Base-by-base conservation (phyloP, 2,888 invertebrate genomes). In the Heliconius sara region DNA sequence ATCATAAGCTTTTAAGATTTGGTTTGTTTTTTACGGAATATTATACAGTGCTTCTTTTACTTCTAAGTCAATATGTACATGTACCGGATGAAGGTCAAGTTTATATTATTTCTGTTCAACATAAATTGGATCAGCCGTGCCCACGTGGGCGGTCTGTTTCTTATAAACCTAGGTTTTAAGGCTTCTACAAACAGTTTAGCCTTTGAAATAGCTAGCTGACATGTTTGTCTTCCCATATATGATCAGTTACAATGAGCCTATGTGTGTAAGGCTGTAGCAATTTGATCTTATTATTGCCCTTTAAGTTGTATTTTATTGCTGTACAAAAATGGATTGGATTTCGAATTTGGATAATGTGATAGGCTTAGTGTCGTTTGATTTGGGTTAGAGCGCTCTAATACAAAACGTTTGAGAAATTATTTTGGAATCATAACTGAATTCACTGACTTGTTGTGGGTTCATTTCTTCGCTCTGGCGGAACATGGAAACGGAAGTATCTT, bases 131-230 rank as follows among this genome's bases (percentile, higher is more conserved):
- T 80, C 79, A 80, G 72, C 80, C 73, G 77, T 68, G 22, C 63
- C 60, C 76, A 78, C 79, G 78, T 79, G 83, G 83, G 83, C 80
- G 83, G 83, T 76, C 82, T 79, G 68, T 63, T 70, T 65, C 60
- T 77, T 74, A 75, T 82, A 78, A 80, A 81, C 80, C 81, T 79
- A 80, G 78, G 82, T 79, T 82, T 80, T 82, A 80, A 80, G 79
- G 77, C 81, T 80, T 82, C 77, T 72, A 81, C 80, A 75, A 70
- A 75, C 70, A 74, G 74, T 80, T 74, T 71, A 80, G 73, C 76
- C 70, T 75, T 80, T 75, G 75, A 79, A 79, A 80, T 80, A 52
- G 66, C 39, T 5, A 73, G 72, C 73, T 73, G 73, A 78, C 70
- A 75, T 80, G 70, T 74, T 47, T 77, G 39, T 66, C 74, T 68